Percentiles rank a stretch among this genome's conserved stretches.
These are phyloP conservation scores for Drosophila persimilis DNA, from an alignment of 1,140 invertebrate genomes.

Conservation along the genomic window DNA sequence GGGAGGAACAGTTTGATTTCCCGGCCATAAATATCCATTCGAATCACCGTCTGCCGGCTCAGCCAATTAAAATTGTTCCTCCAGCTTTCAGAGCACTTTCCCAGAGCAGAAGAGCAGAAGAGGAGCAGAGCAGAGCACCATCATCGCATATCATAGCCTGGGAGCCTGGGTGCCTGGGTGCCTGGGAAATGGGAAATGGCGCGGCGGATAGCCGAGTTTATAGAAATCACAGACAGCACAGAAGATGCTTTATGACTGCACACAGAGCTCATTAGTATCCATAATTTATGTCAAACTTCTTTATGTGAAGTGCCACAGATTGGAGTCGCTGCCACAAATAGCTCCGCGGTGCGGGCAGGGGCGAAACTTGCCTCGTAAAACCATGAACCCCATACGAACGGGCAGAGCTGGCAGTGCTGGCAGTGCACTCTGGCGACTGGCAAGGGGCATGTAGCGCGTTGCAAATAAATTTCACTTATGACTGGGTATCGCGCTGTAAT, in stretches of 20 bases:
- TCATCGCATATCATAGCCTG: neutral
- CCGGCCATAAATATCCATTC: slow-evolving; percentile 21
- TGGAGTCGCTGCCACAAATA: slow-evolving; percentile 50
- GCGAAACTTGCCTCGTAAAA: slow-evolving; percentile 56
- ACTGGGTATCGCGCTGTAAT: slow-evolving; percentile 68
- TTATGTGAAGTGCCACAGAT: slow-evolving; percentile 63
- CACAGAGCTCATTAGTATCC: slow-evolving; percentile 77
- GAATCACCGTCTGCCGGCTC: slow-evolving; percentile 14
- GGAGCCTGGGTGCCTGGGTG: neutral
- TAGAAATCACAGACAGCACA: slow-evolving; percentile 26
- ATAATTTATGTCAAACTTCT: slow-evolving; percentile 80
- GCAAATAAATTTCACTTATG: slow-evolving; percentile 79
- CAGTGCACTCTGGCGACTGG: slow-evolving; percentile 22
- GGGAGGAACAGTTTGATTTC: slow-evolving; percentile 18
- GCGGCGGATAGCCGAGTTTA: slow-evolving; percentile 2
- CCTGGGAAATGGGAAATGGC: neutral
- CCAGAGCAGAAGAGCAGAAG: neutral
- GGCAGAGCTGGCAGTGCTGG: neutral
- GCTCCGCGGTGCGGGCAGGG: slow-evolving; percentile 7
- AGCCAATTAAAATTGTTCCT: slow-evolving; percentile 40
- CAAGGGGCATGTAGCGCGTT: slow-evolving; percentile 15
- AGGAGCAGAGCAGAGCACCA: no score
- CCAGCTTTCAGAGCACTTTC: neutral
- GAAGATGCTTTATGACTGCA: slow-evolving; percentile 68
- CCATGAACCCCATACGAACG: slow-evolving; percentile 12